phyloP scores from a whole-genome alignment of 2,888 invertebrate genomes.

The Drosophila limbata region DNA sequence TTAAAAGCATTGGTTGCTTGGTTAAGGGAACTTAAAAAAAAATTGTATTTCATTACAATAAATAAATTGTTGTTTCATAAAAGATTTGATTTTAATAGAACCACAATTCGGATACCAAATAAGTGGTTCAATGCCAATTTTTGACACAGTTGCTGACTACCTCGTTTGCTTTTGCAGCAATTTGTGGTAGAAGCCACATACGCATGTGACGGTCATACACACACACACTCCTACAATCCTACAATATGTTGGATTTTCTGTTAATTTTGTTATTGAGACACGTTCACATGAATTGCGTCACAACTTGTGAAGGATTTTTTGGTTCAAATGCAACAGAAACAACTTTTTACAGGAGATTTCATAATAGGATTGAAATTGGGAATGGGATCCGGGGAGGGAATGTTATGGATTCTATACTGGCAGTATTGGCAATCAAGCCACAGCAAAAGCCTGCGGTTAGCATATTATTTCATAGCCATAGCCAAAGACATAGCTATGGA shows the following conservation, averaged over 20 bases:
- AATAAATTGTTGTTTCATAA: constrained; percentile 3
- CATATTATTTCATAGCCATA: constrained; percentile 62
- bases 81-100: not conserved
- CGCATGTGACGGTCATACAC: constrained; percentile 40
- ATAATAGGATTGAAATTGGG: constrained; percentile 18
- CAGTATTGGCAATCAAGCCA: constrained; percentile 62
- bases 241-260: constrained; percentile 82
- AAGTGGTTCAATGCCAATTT: constrained; percentile 49
- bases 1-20: too few relatives aligned
- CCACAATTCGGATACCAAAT: constrained; percentile 29
- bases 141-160: constrained; percentile 51
- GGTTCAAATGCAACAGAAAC: constrained; percentile 42
- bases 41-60: too few relatives aligned
- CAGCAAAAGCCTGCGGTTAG: constrained; percentile 73
- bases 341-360: constrained; percentile 7
- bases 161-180: constrained; percentile 58
- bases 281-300: constrained; percentile 72
- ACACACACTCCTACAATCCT: not conserved
- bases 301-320: constrained; percentile 62
- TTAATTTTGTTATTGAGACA: constrained; percentile 81
- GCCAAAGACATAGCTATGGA: constrained; percentile 41
- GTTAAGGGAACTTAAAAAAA: too few relatives aligned
- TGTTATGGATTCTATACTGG: constrained; percentile 6
- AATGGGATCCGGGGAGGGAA: constrained; percentile 7
- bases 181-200: constrained; percentile 54